Evolutionary conservation across 2,113 vertebrate species (phyloP).

Genomic region (Catagonus wagneri): DNA sequence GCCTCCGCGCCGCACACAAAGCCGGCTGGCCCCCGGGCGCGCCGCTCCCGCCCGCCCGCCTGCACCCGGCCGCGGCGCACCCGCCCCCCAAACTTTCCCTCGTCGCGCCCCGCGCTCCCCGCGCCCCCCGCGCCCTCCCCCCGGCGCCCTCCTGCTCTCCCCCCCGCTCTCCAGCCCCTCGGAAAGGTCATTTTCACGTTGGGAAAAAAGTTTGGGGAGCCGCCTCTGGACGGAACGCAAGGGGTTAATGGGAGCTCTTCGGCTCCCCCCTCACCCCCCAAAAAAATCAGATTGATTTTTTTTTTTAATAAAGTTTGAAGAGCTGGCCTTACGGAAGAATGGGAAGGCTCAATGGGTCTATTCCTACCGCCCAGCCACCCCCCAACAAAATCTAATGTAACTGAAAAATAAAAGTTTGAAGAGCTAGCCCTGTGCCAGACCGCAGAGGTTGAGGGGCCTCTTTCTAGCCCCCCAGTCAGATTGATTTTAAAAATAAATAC

Average conservation of each 20-base stretch:
- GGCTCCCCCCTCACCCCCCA: neutral
- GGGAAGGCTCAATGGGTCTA: neutral
- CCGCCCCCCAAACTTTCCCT: slow-evolving; percentile 74
- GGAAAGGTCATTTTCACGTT: slow-evolving; percentile 27
- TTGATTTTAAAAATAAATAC: slow-evolving; percentile 53
- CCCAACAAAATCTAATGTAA: neutral
- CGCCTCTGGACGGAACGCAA: neutral
- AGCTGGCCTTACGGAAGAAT: neutral
- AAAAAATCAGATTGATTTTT: slow-evolving; percentile 47
- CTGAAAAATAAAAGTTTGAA: slow-evolving; percentile 42
- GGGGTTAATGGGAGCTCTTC: slow-evolving; percentile 74
- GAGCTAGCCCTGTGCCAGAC: neutral
- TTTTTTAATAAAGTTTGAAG: slow-evolving; percentile 67
- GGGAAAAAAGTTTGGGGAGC: slow-evolving; percentile 69
- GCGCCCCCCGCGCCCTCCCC: neutral
- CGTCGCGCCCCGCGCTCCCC: slow-evolving; percentile 17
- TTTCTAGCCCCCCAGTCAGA: neutral
- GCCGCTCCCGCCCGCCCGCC: slow-evolving; percentile 11
- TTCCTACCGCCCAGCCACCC: neutral
- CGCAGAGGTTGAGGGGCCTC: neutral
- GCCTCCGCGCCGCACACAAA: slow-evolving; percentile 76
- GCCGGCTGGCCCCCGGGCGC: slow-evolving; percentile 61
- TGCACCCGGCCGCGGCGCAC: neutral
- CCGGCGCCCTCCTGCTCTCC: neutral
- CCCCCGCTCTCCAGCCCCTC: neutral